A percentile compares a stretch with the other conserved stretches of the same genome.
Conservation (phyloP, 2,113 vertebrate genomes). For the Tragelaphus buxtoni region DNA sequence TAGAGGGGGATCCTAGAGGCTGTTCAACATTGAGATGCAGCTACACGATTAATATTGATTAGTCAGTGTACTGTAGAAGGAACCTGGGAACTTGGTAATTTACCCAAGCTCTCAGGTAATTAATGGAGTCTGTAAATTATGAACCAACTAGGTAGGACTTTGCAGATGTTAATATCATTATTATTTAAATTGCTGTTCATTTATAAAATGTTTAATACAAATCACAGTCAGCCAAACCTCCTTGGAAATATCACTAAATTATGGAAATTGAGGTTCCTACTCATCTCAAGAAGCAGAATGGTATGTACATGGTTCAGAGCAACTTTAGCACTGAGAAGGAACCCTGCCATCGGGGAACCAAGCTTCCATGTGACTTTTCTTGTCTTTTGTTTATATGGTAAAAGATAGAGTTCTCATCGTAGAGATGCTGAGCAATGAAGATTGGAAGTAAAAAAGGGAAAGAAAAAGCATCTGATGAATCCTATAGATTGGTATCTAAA, state of each 20-base stretch:
- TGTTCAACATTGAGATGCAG: background rate
- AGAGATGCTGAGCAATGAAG: background rate
- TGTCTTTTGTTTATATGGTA: background rate
- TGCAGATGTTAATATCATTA: background rate
- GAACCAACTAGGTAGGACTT: background rate
- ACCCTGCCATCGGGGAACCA: background rate
- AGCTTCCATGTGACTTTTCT: background rate
- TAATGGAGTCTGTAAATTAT: background rate
- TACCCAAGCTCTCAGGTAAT: background rate
- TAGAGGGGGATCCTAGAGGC: background rate
- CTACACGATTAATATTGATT: background rate
- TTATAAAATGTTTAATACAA: background rate
- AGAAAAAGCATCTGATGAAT: background rate
- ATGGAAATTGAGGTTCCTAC: background rate
- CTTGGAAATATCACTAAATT: background rate
- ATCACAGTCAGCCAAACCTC: background rate
- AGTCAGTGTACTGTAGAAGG: background rate
- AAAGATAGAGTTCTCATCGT: background rate
- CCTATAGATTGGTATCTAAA: background rate
- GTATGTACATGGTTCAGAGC: background rate
- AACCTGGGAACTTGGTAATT: background rate
- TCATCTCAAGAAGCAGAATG: background rate
- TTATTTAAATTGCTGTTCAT: background rate
- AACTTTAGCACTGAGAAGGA: background rate
- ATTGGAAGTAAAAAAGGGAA: background rate